Base-by-base conservation (phyloP, 2,797 vertebrate genomes). In the Lycodopsis pacificus region DNA sequence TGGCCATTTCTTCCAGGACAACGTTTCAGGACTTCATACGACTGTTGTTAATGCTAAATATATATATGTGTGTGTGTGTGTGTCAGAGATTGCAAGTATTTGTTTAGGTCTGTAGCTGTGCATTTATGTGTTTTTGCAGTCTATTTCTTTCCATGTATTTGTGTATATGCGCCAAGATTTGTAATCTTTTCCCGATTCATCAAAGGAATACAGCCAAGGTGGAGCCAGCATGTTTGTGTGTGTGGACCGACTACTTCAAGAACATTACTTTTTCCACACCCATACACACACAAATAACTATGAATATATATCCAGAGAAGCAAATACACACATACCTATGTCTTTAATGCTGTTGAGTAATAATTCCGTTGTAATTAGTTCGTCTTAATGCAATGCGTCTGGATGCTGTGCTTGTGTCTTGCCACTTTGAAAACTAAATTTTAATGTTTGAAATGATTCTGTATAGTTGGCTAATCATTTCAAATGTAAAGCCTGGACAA, bases 21-120 rank as follows among this genome's bases (percentile, higher is more conserved):
- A 65, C 59, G 48, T 54, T 76, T 54, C 36, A 59, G 49, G 51
- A 73, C 42, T 77, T 54, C 11, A 27, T 70, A 14, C 49, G 46
- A 6, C 40, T n/a, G 15, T 34, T 71, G 27, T 65, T 46, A 54
- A 32, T 63, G 53, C 17, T 59, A 4, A 58, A 17, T 36, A 27
- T 20, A 17, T 68, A 40, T 25, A 15, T 32, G 30, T 32, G 30
- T 32, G 30, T 32, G 30, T 32, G 25, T 42, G 17, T 27, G 17
- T 30, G 44, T 17, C n/a, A 13, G 5, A 40, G 42, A 38, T 38
- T 38, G 36, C 36, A 38, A 38, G n/a, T 15, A 12, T 34, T 32
- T 48, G 32, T 27, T 8, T 38, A 34, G 58, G 27, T n/a, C 20
- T 11, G 3, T 46, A 7, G 9, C 5, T 69, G 27, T 54, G 20